Conservation (phyloP, 2,113 vertebrate genomes). For the Ailuropoda melanoleuca region DNA sequence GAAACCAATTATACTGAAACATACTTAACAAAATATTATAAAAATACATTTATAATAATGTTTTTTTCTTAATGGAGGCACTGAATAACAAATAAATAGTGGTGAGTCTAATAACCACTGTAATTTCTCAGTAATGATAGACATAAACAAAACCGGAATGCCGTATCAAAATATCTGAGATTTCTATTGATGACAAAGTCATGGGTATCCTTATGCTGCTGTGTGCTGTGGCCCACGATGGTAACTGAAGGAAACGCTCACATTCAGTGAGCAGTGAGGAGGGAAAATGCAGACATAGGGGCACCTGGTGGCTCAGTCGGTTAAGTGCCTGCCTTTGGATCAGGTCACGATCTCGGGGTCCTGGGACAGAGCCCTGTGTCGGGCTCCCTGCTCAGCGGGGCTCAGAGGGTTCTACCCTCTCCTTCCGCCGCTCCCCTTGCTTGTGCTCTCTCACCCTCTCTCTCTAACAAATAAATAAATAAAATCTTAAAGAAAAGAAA, state of each 20-base stretch:
- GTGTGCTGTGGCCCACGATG: background rate
- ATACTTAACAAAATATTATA: background rate
- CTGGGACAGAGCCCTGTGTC: background rate
- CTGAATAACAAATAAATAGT: background rate
- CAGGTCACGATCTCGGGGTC: background rate
- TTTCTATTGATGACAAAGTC: background rate
- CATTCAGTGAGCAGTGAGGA: background rate
- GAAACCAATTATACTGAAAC: conserved; percentile 13
- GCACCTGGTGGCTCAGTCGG: background rate
- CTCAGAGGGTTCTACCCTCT: background rate
- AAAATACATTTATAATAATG: background rate
- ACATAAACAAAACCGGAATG: background rate
- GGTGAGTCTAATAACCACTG: background rate
- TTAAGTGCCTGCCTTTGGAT: background rate
- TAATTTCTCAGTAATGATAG: background rate
- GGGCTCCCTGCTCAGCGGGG: background rate
- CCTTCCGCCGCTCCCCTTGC: background rate
- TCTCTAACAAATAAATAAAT: background rate
- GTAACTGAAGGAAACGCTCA: conserved; percentile 13
- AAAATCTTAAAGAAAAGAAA: background rate
- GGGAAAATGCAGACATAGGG: background rate
- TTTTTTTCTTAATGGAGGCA: background rate
- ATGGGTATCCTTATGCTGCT: background rate
- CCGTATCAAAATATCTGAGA: background rate
- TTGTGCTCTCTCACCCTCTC: background rate